These are phyloP conservation scores for Trogon melanurus DNA, from an alignment of 2,113 vertebrate genomes.

Conservation along the genomic window DNA sequence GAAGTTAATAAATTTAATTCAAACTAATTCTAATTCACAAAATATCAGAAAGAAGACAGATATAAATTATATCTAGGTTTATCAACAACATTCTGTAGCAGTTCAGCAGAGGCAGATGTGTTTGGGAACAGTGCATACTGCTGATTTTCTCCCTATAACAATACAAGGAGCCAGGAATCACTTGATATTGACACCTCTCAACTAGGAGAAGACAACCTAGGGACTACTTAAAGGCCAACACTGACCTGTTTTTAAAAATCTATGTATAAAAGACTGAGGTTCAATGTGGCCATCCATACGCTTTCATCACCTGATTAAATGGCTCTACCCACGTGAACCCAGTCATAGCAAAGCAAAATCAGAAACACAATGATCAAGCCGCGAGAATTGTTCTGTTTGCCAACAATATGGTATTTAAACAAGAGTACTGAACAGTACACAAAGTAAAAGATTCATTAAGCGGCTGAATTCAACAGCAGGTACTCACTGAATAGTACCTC, in stretches of 20 bases:
- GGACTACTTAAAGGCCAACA: neutral
- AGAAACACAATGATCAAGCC: neutral
- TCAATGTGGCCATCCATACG: fast-evolving
- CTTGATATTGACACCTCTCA: neutral
- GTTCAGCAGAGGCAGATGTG: neutral
- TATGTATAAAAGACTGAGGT: neutral
- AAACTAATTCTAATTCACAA: neutral
- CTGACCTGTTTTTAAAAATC: neutral
- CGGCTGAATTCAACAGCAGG: neutral
- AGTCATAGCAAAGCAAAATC: neutral
- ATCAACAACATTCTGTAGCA: neutral
- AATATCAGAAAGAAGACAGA: neutral
- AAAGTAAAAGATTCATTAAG: neutral
- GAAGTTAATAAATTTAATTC: no score
- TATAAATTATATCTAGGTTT: neutral
- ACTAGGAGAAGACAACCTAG: neutral
- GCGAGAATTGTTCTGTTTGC: neutral
- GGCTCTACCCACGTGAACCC: neutral
- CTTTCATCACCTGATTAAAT: neutral
- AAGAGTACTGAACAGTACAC: neutral
- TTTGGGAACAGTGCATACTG: neutral
- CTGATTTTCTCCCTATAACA: neutral
- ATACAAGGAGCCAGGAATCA: neutral
- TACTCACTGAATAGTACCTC: neutral
- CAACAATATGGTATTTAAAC: neutral